Evolutionary conservation across 1,140 invertebrate species (phyloP).

Genomic region (Cherax quadricarinatus): DNA sequence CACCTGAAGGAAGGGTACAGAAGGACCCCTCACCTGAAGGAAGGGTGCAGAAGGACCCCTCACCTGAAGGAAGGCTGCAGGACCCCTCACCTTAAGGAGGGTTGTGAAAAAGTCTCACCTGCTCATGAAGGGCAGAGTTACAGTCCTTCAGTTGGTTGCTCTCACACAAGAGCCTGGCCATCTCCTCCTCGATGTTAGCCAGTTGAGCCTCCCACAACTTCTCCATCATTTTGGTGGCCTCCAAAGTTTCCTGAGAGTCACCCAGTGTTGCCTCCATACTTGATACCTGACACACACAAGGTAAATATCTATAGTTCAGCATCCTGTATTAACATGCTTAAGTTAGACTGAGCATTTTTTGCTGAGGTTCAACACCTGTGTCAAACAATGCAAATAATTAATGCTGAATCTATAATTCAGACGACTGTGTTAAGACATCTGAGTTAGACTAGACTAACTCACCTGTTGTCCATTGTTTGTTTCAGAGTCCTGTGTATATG

Average conservation of each 20-base stretch:
- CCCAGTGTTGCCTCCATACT: conserved; percentile 26
- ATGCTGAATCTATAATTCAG: too few relatives aligned
- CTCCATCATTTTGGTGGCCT: conserved; percentile 33
- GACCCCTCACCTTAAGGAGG: too few relatives aligned
- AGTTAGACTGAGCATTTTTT: background rate
- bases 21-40: too few relatives aligned
- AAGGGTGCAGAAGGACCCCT: too few relatives aligned
- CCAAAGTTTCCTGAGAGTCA: conserved; percentile 18
- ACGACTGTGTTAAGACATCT: too few relatives aligned
- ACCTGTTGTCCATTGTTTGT: too few relatives aligned
- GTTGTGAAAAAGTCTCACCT: background rate
- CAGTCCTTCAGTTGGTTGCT: conserved; percentile 53
- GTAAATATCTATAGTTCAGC: background rate
- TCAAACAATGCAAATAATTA: too few relatives aligned
- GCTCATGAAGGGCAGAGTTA: conserved; percentile 53
- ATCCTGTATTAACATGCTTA: background rate
- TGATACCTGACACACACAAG: background rate
- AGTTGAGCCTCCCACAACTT: conserved; percentile 54
- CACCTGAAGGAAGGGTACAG: too few relatives aligned
- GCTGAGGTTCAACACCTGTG: background rate
- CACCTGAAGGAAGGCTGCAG: too few relatives aligned
- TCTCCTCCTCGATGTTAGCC: conserved; percentile 40
- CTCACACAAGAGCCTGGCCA: conserved; percentile 52
- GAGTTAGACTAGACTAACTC: too few relatives aligned
- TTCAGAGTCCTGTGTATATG: too few relatives aligned